A percentile compares a stretch with the other conserved stretches of the same genome.
phyloP scores from a whole-genome alignment of 2,888 invertebrate species.

The Coenonympha glycerion region DNA sequence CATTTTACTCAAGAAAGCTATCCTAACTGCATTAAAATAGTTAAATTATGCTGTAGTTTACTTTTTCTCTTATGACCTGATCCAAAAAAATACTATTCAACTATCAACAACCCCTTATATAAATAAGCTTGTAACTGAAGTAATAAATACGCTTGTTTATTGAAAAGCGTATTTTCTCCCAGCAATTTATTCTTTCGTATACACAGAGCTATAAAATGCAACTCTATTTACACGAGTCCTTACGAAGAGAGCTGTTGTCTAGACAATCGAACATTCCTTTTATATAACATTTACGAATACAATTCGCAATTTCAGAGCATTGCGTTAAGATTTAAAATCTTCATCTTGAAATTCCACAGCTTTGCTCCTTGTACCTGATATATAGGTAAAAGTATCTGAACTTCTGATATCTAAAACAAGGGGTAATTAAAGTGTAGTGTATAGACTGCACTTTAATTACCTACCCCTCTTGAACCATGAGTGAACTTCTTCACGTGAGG shows the following conservation, averaged over 20 bases:
- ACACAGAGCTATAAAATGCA: slow-evolving; percentile 9
- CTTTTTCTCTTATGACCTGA: too few species aligned
- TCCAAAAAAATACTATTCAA: too few species aligned
- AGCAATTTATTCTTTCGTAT: slow-evolving; percentile 14
- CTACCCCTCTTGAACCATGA: too few species aligned
- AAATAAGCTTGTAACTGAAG: slow-evolving; percentile 5
- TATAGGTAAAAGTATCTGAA: not conserved
- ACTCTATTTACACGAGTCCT: slow-evolving; percentile 15
- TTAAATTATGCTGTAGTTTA: too few species aligned
- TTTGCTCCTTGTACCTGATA: not conserved
- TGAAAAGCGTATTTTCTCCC: slow-evolving; percentile 6
- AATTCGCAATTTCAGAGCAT: not conserved
- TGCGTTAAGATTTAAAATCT: slow-evolving; percentile 1
- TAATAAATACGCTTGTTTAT: slow-evolving; percentile 9
- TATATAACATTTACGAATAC: slow-evolving; percentile 8
- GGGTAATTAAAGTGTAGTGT: too few species aligned
- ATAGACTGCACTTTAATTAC: too few species aligned
- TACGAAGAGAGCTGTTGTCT: slow-evolving; percentile 9
- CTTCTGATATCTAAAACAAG: not conserved
- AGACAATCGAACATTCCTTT: slow-evolving; percentile 14
- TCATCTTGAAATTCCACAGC: not conserved
- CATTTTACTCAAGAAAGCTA: too few species aligned
- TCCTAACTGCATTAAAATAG: too few species aligned
- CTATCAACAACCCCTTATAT: not conserved
- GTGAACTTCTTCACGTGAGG: too few species aligned